Evolutionary conservation across 2,113 vertebrate species (phyloP), one percentile per base, ranked within the genome.

Genomic region (Callipepla squamata): DNA sequence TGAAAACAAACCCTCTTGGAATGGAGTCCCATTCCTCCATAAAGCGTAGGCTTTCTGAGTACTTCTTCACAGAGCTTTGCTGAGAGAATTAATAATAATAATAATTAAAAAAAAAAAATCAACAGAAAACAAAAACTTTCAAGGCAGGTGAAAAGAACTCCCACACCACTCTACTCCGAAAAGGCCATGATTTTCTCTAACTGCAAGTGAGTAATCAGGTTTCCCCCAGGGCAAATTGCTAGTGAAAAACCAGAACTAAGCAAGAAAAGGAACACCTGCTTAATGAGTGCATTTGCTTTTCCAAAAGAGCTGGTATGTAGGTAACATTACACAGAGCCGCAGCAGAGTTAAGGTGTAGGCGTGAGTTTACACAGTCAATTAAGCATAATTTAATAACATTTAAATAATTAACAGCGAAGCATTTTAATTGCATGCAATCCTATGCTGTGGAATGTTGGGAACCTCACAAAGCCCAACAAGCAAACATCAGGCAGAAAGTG

Each of bases 351-450:
- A 73, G 38, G 38, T 85, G 75, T 95, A 90, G 94, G 91, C 0
- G 28, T 68, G 57, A 67, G 20, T 59, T 90, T 93, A 72, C 69
- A 91, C 59, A 88, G 87, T 38, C 48, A 5, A 89, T 87, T 96
- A 96, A 80, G 68, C 61, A 77, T 83, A 66, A 94, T 91, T 91
- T 82, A 85, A 80, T 80, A 83, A 74, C 63, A 91, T 83, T 96
- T 83, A 85, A 94, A 89, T 94, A 92, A 87, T 83, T 93, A 92
- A 92, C 83, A 91, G 90, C 4, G 10, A 95, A 51, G 44, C 50
- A 25, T 74, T 95, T 90, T 94, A 94, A 96, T 61, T 68, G 82
- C 65, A 28, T 61, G n/a, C 16, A 63, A 92, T 80, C 63, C 40
- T 84, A 38, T 83, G 75, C 63, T 83, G 76, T 68, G 61, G 26